Conservation (phyloP, 2,113 vertebrate genomes). For the Elgaria multicarinata region DNA sequence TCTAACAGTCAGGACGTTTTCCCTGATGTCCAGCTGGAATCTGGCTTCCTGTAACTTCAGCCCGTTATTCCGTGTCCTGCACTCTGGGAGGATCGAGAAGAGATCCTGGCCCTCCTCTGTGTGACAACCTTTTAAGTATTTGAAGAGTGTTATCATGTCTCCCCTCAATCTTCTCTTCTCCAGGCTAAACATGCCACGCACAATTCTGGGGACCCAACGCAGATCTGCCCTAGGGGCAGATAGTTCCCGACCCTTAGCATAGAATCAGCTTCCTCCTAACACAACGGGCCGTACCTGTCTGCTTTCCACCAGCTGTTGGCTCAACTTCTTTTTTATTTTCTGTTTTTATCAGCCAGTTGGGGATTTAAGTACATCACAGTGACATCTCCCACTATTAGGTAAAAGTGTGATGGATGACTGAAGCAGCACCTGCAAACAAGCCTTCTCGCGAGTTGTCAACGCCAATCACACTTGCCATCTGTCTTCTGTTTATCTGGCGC, state of each 20-base stretch:
- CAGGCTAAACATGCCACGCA: no score
- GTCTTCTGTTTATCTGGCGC: conserved; percentile 76
- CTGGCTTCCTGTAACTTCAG: no score
- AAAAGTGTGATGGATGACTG: conserved; percentile 85
- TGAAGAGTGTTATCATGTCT: no score
- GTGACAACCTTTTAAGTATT: no score
- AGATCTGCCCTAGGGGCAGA: neutral
- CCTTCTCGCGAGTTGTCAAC: conserved; percentile 77
- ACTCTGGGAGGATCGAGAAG: no score
- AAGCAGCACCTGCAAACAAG: conserved; percentile 75
- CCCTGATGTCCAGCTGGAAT: no score
- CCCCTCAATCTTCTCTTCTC: no score
- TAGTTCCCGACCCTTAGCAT: neutral
- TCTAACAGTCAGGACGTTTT: no score
- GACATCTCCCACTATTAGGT: conserved; percentile 79
- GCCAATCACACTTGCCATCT: conserved; percentile 78
- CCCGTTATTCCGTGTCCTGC: no score
- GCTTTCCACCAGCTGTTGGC: conserved; percentile 29
- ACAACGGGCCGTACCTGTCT: neutral
- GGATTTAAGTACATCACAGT: conserved; percentile 61
- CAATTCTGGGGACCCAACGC: no score
- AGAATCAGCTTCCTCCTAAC: neutral
- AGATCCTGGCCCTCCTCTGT: no score
- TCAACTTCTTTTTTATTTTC: conserved; percentile 39
- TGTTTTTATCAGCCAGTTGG: conserved; percentile 46